phyloP scores from a whole-genome alignment of 2,797 vertebrate genomes.

The Anas georgica region DNA sequence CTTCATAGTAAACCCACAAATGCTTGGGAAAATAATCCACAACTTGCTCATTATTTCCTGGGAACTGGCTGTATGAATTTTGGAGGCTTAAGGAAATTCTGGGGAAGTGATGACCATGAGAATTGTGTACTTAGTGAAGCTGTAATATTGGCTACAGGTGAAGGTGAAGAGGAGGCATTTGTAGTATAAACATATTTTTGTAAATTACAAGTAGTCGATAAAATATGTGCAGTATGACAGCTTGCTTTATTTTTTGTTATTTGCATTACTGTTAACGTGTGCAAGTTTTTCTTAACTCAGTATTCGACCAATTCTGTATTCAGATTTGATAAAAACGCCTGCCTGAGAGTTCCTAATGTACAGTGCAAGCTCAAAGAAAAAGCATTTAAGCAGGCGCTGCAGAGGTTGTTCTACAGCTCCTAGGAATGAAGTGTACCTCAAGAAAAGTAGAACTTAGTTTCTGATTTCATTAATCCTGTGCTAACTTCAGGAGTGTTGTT shows the following conservation, averaged over 20 bases:
- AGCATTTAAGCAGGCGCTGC: neutral
- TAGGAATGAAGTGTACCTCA: neutral
- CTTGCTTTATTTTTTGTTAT: neutral
- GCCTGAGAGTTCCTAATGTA: neutral
- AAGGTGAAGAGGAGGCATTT: neutral
- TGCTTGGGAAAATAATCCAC: neutral
- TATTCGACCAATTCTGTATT: fast-evolving
- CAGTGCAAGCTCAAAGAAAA: neutral
- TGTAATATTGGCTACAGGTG: neutral
- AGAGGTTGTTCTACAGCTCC: neutral
- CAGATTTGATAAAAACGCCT: neutral
- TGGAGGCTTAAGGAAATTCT: neutral
- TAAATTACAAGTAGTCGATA: neutral
- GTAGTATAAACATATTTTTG: too few species aligned
- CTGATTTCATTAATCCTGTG: neutral
- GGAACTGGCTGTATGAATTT: neutral
- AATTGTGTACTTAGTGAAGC: neutral
- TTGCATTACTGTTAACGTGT: neutral
- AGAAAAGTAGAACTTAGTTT: neutral
- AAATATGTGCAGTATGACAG: neutral
- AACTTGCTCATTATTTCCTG: neutral
- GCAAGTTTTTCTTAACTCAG: neutral
- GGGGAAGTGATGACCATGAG: neutral
- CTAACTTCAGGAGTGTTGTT: neutral
- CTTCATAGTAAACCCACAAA: neutral